Percentiles rank a stretch among this genome's conserved stretches.
phyloP scores from a whole-genome alignment of 2,797 vertebrate genomes.

The Microctenopoma stevenorrisi region DNA sequence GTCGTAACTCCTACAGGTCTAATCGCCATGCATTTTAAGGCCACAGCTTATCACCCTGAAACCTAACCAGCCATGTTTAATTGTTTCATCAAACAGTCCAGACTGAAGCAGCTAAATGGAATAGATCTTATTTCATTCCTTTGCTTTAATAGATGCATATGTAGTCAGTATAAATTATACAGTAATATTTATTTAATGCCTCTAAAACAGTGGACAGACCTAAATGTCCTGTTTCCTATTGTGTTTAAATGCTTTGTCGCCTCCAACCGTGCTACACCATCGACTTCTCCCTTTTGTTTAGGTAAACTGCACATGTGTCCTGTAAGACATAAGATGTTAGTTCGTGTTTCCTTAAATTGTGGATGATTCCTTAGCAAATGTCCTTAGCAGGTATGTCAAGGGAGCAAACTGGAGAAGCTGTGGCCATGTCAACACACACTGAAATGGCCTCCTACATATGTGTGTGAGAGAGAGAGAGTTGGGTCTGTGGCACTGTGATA shows the following conservation, averaged over 20 bases:
- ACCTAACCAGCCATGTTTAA: conserved; percentile 28
- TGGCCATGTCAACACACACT: conserved; percentile 48
- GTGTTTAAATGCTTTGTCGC: no score
- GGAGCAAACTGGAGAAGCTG: conserved; percentile 48
- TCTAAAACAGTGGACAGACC: not conserved
- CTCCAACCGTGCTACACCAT: not conserved
- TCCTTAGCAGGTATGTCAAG: conserved; percentile 30
- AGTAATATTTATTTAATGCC: not conserved
- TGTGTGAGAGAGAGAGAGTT: conserved; percentile 55
- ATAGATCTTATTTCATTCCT: not conserved
- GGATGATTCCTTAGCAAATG: conserved; percentile 36
- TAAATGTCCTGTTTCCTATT: no score
- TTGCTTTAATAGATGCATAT: not conserved
- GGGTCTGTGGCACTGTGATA: conserved; percentile 54
- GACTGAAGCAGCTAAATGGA: not conserved
- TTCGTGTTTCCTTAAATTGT: not conserved
- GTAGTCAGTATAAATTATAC: not conserved
- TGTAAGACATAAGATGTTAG: not conserved
- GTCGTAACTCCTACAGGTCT: conserved; percentile 20
- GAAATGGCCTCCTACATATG: conserved; percentile 37
- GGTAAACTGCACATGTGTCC: not conserved
- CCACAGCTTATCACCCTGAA: conserved; percentile 28
- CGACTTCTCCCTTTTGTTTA: not conserved
- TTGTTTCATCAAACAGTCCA: not conserved
- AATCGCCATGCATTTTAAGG: conserved; percentile 21